A percentile compares a stretch with the other conserved stretches of the same genome.
Evolutionary conservation across 2,888 invertebrate species (phyloP).

Genomic region (Andrena bucephala): DNA sequence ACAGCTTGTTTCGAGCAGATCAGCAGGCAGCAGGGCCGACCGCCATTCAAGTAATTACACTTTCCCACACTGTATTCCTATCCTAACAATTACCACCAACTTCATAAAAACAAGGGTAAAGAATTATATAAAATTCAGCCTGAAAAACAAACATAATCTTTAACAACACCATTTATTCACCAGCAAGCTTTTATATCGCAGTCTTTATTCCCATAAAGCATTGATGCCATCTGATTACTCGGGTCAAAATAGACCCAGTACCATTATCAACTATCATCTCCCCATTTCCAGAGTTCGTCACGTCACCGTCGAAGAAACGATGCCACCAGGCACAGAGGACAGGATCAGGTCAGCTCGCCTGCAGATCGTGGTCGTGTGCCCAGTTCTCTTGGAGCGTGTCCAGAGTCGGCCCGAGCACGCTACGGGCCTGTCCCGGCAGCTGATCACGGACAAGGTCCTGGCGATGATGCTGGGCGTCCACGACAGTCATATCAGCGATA

Average conservation of each 20-base stretch:
- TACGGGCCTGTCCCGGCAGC: conserved; percentile 86
- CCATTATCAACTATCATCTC: neutral
- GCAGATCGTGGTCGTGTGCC: conserved; percentile 93
- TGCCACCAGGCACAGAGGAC: conserved; percentile 86
- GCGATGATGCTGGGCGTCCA: conserved; percentile 93
- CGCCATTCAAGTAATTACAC: conserved; percentile 90
- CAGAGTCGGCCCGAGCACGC: conserved; percentile 86
- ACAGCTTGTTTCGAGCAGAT: conserved; percentile 94
- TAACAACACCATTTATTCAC: neutral
- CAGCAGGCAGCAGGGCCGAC: conserved; percentile 92
- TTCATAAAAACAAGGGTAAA: too few species aligned
- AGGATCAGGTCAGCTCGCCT: conserved; percentile 89
- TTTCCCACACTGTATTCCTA: too few species aligned
- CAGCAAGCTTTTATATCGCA: neutral
- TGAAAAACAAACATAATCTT: too few species aligned
- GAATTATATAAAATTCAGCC: too few species aligned
- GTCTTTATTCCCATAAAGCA: too few species aligned
- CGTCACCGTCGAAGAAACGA: conserved; percentile 90
- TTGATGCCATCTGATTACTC: neutral
- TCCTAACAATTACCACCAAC: too few species aligned
- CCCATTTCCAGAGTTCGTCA: conserved; percentile 89
- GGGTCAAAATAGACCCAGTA: neutral
- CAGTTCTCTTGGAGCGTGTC: conserved; percentile 89
- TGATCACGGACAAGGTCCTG: conserved; percentile 90
- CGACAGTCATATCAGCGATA: conserved; percentile 89